These are phyloP conservation scores for Turritopsis rubra DNA, from an alignment of 30 jellyfish, hydroid and myxozoan genomes.

Conservation along the genomic window DNA sequence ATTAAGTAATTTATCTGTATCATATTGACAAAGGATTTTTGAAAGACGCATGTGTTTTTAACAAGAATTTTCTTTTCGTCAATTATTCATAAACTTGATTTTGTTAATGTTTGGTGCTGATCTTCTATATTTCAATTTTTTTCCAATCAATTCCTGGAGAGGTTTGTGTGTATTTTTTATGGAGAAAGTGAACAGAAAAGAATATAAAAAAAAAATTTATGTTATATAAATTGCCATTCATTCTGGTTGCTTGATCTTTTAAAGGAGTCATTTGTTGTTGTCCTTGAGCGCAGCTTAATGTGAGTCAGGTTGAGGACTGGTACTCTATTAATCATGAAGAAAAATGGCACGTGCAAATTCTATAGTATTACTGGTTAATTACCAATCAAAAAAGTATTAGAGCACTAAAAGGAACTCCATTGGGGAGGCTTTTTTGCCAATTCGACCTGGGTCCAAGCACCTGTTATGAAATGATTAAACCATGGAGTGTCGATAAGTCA, in stretches of 20 bases:
- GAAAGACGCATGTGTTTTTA: background rate
- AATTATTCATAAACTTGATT: too few species aligned
- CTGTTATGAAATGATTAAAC: background rate
- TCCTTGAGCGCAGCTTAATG: background rate
- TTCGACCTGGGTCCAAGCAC: background rate
- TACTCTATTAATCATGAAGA: background rate
- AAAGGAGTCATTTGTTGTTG: background rate
- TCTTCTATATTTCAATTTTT: too few species aligned
- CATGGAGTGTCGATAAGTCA: background rate
- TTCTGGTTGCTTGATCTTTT: background rate
- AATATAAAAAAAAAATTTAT: too few species aligned
- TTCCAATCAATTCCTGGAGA: too few species aligned
- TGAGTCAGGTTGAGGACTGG: background rate
- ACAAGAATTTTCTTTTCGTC: too few species aligned
- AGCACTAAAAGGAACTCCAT: background rate
- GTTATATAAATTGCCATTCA: background rate
- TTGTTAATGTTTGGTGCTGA: too few species aligned
- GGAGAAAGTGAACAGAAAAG: too few species aligned
- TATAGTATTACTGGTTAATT: background rate
- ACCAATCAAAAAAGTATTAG: background rate
- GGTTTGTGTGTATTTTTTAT: too few species aligned
- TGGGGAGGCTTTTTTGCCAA: background rate
- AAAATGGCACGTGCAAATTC: constrained; percentile 16
- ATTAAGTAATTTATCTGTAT: background rate
- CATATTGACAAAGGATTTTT: background rate